Evolutionary conservation across 2,797 vertebrate genomes (phyloP), one percentile per base, ranked within the genome.

Genomic region (Cyprinella venusta): DNA sequence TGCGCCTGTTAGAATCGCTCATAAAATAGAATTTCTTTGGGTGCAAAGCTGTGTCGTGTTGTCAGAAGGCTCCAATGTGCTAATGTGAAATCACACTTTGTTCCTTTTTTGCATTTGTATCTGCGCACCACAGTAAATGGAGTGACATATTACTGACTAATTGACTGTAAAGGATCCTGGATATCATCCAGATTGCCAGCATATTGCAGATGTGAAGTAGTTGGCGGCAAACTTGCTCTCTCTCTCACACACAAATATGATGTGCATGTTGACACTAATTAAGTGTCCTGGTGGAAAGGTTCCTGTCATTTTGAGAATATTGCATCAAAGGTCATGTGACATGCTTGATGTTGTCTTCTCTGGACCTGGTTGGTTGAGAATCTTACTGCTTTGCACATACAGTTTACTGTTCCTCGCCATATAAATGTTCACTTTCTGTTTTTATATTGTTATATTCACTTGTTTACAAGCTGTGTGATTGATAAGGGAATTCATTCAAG

Each of bases 121-220:
- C 33, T 45, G 36, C 13, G 15, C 75, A 26, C 38, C 42, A 76
- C 42, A 76, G 68, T 59, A 71, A 48, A 80, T 24, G 33, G n/a
- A 38, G 61, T 45, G 15, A 83, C 42, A 1, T 67, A 64, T 83
- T 16, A 45, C 54, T 80, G 75, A 77, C 82, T 45, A 64, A 48
- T n/a, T 26, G 54, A 45, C 71, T 61, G 18, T 42, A 26, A 45
- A 54, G 45, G 45, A 52, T 79, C 61, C 69, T 80, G 77, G 52
- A 24, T 52, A 42, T 59, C 3, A 33, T 80, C 68, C 82, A 84
- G 30, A 76, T 77, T 72, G 30, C 21, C 15, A 36, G 12, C 63
- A 21, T 71, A 68, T 52, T 69, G 76, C 67, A n/a, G 33, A 64
- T 67, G 33, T n/a, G 21, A 84, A 68, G 64, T 3, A n/a, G 26